phyloP scores from a whole-genome alignment of 2,797 vertebrate species.

The Paguma larvata region DNA sequence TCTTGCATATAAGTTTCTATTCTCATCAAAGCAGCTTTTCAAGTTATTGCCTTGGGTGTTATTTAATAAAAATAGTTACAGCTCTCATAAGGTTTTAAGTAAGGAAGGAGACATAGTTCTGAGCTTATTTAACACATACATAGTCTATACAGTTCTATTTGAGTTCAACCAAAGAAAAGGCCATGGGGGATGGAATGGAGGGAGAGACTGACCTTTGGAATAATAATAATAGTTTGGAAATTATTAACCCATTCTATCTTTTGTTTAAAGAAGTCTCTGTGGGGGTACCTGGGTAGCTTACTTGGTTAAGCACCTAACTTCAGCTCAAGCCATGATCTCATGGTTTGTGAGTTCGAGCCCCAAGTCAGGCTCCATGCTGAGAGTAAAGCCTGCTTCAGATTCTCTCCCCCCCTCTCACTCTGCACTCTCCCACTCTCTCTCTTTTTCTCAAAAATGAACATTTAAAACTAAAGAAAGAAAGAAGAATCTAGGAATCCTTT shows the following conservation, averaged over 20 bases:
- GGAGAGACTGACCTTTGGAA: conserved; percentile 13
- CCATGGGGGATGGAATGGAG: neutral
- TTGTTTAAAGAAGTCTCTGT: conserved; percentile 35
- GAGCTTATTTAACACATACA: neutral
- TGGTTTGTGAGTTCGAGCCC: too few species aligned
- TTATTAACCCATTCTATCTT: neutral
- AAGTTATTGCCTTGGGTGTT: conserved; percentile 39
- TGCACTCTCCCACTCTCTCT: too few species aligned
- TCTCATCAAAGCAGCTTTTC: conserved; percentile 14
- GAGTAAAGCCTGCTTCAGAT: too few species aligned
- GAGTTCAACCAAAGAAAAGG: conserved; percentile 27
- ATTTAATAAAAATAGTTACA: neutral
- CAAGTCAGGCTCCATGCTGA: too few species aligned
- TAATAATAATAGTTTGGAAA: neutral
- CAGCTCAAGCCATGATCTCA: too few species aligned
- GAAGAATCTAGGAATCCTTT: conserved; percentile 30
- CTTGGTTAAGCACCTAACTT: too few species aligned
- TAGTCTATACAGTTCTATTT: conserved; percentile 7
- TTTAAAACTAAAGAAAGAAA: neutral
- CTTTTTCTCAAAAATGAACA: too few species aligned
- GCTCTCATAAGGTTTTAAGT: conserved; percentile 14
- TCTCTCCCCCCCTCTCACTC: too few species aligned
- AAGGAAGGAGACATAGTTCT: neutral
- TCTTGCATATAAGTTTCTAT: neutral
- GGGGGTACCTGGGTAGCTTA: too few species aligned